phyloP scores from a whole-genome alignment of 2,113 vertebrate genomes.

The Melospiza georgiana region DNA sequence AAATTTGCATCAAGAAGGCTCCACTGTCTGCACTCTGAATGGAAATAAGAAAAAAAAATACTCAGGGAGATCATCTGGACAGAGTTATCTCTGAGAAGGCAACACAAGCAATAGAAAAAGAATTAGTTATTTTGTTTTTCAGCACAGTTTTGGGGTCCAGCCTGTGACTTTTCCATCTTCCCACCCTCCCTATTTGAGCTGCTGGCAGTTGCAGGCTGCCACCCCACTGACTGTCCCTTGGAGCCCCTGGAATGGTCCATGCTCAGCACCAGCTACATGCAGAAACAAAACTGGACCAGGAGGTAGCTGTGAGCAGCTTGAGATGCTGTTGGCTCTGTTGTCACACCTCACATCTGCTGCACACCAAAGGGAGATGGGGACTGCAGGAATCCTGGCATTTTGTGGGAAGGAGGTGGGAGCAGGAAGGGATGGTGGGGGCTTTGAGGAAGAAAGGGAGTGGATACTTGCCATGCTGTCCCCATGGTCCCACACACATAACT shows the following conservation, averaged over 20 bases:
- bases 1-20: conserved; percentile 5
- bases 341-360: not conserved
- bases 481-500: not conserved
- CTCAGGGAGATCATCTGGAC: not conserved
- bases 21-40: not conserved
- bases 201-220: not conserved
- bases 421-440: not conserved
- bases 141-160: not conserved
- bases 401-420: not conserved
- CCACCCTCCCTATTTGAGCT: not conserved
- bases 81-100: not conserved
- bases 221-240: accelerated
- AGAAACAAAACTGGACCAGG: not conserved
- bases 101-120: not conserved
- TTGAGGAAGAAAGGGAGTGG: not conserved
- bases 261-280: not conserved
- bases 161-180: not conserved
- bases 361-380: accelerated
- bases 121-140: not conserved
- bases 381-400: not conserved
- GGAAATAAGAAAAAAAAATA: not conserved
- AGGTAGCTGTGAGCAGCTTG: not conserved
- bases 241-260: not conserved
- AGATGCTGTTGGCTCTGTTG: not conserved
- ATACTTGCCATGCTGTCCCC: not conserved